Percentiles rank a stretch among this genome's conserved stretches.
These are phyloP conservation scores for Etheostoma cragini DNA, from an alignment of 2,113 vertebrate genomes.

Conservation along the genomic window DNA sequence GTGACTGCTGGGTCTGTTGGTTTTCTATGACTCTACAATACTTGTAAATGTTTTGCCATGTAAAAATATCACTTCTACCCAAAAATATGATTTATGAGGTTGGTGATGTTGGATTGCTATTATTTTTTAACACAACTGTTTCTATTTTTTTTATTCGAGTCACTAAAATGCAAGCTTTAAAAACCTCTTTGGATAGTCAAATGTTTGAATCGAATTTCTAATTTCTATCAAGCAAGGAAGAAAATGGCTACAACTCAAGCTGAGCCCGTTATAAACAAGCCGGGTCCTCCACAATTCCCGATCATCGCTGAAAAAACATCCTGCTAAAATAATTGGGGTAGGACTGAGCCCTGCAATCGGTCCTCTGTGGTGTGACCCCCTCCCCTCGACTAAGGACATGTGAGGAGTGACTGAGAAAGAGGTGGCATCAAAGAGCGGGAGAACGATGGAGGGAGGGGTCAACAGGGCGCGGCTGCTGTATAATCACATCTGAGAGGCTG, in stretches of 20 bases:
- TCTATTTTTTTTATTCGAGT: not conserved
- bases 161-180: not conserved
- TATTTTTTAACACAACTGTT: not conserved
- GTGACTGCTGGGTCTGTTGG: too few species aligned
- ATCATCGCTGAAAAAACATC: conserved; percentile 53
- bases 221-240: not conserved
- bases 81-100: too few species aligned
- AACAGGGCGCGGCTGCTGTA: conserved; percentile 81
- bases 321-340: conserved; percentile 65
- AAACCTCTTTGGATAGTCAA: not conserved
- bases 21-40: too few species aligned
- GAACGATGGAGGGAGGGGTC: conserved; percentile 71
- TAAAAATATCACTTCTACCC: too few species aligned
- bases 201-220: too few species aligned
- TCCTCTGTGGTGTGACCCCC: conserved; percentile 56
- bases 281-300: conserved; percentile 40
- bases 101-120: too few species aligned
- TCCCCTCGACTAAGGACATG: conserved; percentile 48
- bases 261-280: conserved; percentile 43
- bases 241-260: conserved; percentile 31
- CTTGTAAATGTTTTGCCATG: too few species aligned
- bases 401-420: conserved; percentile 55
- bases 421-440: conserved; percentile 54
- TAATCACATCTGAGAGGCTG: conserved; percentile 85
- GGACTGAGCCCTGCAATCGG: conserved; percentile 59